phyloP scores from a whole-genome alignment of 1,140 invertebrate genomes.

The Daktulosphaira vitifoliae region DNA sequence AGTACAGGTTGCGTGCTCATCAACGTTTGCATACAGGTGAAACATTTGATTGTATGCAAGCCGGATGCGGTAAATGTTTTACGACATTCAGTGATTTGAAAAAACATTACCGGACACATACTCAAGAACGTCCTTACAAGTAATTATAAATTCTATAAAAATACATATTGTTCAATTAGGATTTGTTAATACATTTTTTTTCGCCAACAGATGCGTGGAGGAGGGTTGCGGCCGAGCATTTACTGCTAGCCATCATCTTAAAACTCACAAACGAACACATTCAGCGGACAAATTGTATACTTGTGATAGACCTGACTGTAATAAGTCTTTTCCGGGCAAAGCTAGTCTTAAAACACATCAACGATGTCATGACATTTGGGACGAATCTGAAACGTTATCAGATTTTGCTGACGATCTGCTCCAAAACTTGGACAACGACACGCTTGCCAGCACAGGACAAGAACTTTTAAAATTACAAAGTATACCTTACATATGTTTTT shows the following conservation, averaged over 20 bases:
- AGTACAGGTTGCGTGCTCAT: constrained; percentile 73
- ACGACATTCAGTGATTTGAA: constrained; percentile 88
- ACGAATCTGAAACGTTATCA: constrained; percentile 12
- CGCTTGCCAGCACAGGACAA: background rate
- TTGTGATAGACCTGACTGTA: constrained; percentile 35
- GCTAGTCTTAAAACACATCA: constrained; percentile 34
- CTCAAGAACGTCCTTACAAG: constrained; percentile 86
- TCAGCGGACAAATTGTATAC: constrained; percentile 37
- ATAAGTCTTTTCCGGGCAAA: constrained; percentile 35
- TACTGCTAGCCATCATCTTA: constrained; percentile 86
- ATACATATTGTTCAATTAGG: too few species aligned
- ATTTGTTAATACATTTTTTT: too few species aligned
- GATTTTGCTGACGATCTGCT: constrained; percentile 16
- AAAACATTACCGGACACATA: constrained; percentile 86
- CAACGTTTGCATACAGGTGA: constrained; percentile 85
- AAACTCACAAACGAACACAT: constrained; percentile 70
- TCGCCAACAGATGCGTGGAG: constrained; percentile 36
- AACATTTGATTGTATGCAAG: constrained; percentile 84
- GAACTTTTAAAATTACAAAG: constrained; percentile 19
- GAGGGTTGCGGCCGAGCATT: constrained; percentile 84
- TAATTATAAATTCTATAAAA: constrained; percentile 44
- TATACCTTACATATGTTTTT: too few species aligned
- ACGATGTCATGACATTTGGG: constrained; percentile 31
- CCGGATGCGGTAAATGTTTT: constrained; percentile 82
- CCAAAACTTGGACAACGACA: constrained; percentile 20